Base-by-base conservation (phyloP, 2,113 vertebrate species). In the Pagrus major region DNA sequence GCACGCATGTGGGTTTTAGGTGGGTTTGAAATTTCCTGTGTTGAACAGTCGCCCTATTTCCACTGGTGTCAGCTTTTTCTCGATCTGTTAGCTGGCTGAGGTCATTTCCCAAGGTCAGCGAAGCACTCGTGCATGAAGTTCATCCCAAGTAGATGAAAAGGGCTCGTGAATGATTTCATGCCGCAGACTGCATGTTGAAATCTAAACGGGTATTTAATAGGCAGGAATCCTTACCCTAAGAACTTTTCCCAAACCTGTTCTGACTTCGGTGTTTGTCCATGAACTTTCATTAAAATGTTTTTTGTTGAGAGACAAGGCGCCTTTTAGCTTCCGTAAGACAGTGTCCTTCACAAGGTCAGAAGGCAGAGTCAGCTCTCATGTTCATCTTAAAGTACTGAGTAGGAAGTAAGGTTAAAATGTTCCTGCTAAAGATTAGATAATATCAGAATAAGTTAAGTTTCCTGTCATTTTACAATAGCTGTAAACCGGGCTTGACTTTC, bases 301-400 rank as follows among this genome's bases (percentile, higher is more conserved):
- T 44, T 10, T 1, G 12, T 29, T 49, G 10, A 37, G 68, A 74
- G 49, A 60, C 46, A 71, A 59, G 47, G 60, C 1, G 1, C 11
- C 39, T 9, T 46, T 71, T 59, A 14, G 60, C 27, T 12, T 29
- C 16, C 1, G 25, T n/a, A 15, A 27, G 41, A 12, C 3, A 0
- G 33, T 82, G 89, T 82, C 89, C 88, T 89, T 90, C 73, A 83
- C 78, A 86, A 92, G 91, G 92, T 92, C 88, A 88, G 21, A 0
- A 60, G 63, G 20, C 37, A 63, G 31, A 65, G 46, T 76, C 31
- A 59, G 23, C 0, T 35, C 41, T 69, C n/a, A 12, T 29, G 25
- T 47, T 78, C 42, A 47, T 51, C 25, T 78, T 25, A 33, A 21
- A 47, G 16, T 23, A 55, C 25, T n/a, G n/a, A n/a, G n/a, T n/a